Evolutionary conservation across 2,113 vertebrate genomes (phyloP), one percentile per base, ranked within the genome.

Genomic region (Panthera uncia): DNA sequence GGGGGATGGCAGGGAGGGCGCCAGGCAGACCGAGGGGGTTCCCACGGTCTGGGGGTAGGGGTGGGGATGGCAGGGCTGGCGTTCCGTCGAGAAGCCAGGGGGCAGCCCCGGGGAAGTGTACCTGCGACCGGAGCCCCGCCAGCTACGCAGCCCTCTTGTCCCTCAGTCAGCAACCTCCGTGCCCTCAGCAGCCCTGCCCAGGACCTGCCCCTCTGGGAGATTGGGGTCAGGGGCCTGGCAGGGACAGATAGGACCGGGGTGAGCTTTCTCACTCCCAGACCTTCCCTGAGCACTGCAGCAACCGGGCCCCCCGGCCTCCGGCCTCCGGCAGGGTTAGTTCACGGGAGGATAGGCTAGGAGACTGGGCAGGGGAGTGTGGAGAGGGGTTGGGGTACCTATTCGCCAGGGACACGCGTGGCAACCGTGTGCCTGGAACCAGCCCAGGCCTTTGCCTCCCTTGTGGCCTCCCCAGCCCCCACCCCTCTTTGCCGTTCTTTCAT

Each of bases 11-110:
- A 23, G 29, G 61, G 29, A 50, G 41, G 25, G 18, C 5, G 0
- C 65, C 41, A n/a, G 52, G 15, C 8, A 0, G 8, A 5, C 48
- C 0, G 0, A 21, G n/a, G 36, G 52, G 36, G 27, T 5, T 81
- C 65, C 1, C 7, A 0, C 0, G 7, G 73, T 8, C 38, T 3
- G 6, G 69, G 73, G 73, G 3, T 41, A 11, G 9, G 33, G n/a
- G 6, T 25, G 66, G 61, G 82, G 12, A 13, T 18, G 14, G 41
- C 65, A 27, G 0, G 73, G 25, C 69, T 55, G 33, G 45, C 0
- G 0, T 41, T n/a, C 36, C 66, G 2, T 29, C 10, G 0, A 1
- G 0, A 27, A 61, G 91, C 76, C 92, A 65, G 31, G n/a, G 61
- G 48, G 52, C 7, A 27, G 41, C 66, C 48, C 48, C 0, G 13